A percentile compares a stretch with the other conserved stretches of the same genome.
Conservation (phyloP, 2,797 vertebrate genomes). For the Nyctibius grandis region DNA sequence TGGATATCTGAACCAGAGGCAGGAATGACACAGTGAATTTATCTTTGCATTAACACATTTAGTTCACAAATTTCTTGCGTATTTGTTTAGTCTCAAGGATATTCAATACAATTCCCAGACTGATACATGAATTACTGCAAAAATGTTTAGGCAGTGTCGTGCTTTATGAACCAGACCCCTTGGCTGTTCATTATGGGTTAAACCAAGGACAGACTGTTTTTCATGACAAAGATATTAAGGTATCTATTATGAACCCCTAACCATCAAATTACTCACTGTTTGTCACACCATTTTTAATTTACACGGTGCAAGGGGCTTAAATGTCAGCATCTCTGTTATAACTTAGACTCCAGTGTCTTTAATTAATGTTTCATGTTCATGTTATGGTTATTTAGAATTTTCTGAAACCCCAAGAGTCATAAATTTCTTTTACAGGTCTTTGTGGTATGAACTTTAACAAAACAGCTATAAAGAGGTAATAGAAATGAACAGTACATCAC, state of each 20-base stretch:
- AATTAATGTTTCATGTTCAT: slow-evolving; percentile 78
- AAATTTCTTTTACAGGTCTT: slow-evolving; percentile 78
- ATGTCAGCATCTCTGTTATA: slow-evolving; percentile 74
- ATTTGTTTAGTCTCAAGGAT: slow-evolving; percentile 47
- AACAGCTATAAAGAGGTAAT: slow-evolving; percentile 77
- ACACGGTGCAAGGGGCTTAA: slow-evolving; percentile 67
- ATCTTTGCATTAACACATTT: slow-evolving; percentile 22
- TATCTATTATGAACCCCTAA: slow-evolving; percentile 72
- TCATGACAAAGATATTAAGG: slow-evolving; percentile 70
- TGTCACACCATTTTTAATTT: slow-evolving; percentile 75
- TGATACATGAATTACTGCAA: slow-evolving; percentile 56
- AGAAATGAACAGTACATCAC: slow-evolving; percentile 69
- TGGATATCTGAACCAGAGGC: background rate
- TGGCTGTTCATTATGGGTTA: slow-evolving; percentile 60
- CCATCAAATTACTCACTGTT: slow-evolving; percentile 74
- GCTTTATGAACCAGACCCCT: slow-evolving; percentile 57
- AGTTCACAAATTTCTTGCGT: slow-evolving; percentile 40
- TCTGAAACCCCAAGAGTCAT: slow-evolving; percentile 70
- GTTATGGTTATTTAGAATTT: slow-evolving; percentile 79
- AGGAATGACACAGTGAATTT: background rate
- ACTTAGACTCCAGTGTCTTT: slow-evolving; percentile 71
- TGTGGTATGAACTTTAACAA: slow-evolving; percentile 78
- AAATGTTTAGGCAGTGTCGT: slow-evolving; percentile 61
- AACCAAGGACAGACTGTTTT: slow-evolving; percentile 70
- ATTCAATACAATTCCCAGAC: slow-evolving; percentile 20